Evolutionary conservation across 2,888 invertebrate species (phyloP).

Genomic region (Eueremaeus valkanovi): DNA sequence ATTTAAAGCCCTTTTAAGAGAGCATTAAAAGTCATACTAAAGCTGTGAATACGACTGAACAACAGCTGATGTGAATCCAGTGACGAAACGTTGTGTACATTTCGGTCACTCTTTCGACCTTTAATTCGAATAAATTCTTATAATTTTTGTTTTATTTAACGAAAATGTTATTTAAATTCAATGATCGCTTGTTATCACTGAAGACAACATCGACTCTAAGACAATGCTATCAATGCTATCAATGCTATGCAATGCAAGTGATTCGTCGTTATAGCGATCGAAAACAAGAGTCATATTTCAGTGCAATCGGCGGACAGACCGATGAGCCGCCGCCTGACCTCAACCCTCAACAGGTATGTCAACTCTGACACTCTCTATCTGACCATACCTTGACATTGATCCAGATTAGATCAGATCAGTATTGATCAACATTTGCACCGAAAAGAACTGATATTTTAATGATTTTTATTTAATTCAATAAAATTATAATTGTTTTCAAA

Average conservation of each 20-base stretch:
- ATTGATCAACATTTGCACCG: no score
- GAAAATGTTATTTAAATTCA: conserved; percentile 15
- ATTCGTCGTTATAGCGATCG: not conserved
- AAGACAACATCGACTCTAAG: not conserved
- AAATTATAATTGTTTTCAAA: no score
- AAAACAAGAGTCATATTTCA: conserved; percentile 41
- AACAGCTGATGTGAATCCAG: conserved; percentile 11
- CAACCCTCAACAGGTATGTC: conserved; percentile 39
- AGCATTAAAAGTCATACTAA: not conserved
- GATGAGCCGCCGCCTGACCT: conserved; percentile 42
- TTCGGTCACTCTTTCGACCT: conserved; percentile 10
- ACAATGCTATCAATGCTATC: not conserved
- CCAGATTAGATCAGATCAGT: no score
- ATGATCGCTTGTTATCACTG: not conserved
- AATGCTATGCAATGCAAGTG: not conserved
- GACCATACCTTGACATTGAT: no score
- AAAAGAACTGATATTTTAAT: no score
- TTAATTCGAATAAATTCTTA: not conserved
- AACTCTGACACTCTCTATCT: no score
- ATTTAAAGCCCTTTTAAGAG: not conserved
- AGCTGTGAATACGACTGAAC: not conserved
- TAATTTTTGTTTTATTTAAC: not conserved
- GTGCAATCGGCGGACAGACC: conserved; percentile 41
- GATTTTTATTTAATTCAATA: no score
- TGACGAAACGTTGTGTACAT: conserved; percentile 24